Evolutionary conservation across 2,888 invertebrate genomes (phyloP).

Genomic region (Pristionchus mayeri): DNA sequence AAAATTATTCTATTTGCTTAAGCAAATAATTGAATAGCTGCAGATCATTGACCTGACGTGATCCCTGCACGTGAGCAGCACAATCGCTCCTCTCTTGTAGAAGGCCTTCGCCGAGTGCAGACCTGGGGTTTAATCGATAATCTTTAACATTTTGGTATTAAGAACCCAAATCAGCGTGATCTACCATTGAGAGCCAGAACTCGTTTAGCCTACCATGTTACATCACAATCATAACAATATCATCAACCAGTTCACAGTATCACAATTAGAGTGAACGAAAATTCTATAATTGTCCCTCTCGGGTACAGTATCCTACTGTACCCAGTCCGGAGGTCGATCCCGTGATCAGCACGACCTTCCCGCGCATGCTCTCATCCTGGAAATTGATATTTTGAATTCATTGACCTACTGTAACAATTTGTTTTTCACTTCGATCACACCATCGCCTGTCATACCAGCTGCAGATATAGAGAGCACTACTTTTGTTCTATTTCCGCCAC

Average conservation of each 20-base stretch:
- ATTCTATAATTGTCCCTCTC: too few relatives aligned
- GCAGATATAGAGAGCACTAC: background rate
- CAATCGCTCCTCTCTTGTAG: constrained; percentile 60
- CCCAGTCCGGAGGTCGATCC: constrained; percentile 64
- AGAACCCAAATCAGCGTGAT: too few relatives aligned
- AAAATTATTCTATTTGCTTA: too few relatives aligned
- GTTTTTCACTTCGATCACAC: background rate
- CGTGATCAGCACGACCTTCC: constrained; percentile 59
- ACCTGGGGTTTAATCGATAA: constrained; percentile 56
- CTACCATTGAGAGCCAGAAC: too few relatives aligned
- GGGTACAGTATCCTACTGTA: background rate
- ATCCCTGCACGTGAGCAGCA: constrained; percentile 64
- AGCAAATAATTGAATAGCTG: too few relatives aligned
- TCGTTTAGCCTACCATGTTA: too few relatives aligned
- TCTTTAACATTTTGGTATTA: too few relatives aligned
- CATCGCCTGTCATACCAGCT: background rate
- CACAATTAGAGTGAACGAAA: too few relatives aligned
- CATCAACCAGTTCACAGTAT: too few relatives aligned
- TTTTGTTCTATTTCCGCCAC: background rate
- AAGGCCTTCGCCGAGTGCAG: constrained; percentile 65
- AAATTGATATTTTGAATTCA: background rate
- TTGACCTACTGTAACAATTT: background rate
- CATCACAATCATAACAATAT: too few relatives aligned
- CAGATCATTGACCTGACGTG: constrained; percentile 52
- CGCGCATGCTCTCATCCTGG: constrained; percentile 51